These are phyloP conservation scores for Fukomys damarensis DNA, from an alignment of 2,113 vertebrate genomes.

Conservation along the genomic window DNA sequence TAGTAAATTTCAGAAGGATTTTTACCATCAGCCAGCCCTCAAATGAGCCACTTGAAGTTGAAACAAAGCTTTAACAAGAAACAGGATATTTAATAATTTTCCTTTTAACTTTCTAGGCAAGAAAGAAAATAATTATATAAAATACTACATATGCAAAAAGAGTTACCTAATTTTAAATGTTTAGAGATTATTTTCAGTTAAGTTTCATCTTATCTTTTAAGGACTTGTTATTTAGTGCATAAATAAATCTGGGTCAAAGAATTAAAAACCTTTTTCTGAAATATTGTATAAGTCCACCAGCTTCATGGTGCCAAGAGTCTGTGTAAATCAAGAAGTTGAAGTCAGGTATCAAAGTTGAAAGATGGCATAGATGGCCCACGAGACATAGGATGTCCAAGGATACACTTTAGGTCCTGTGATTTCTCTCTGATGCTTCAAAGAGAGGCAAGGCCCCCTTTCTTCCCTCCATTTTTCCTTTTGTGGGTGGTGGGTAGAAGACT, in stretches of 20 bases:
- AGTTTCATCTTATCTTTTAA: slow-evolving; percentile 29
- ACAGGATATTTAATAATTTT: slow-evolving; percentile 27
- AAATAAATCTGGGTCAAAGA: background rate
- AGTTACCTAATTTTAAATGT: slow-evolving; percentile 35
- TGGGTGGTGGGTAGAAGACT: background rate
- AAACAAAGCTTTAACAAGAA: slow-evolving; percentile 57
- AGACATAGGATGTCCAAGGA: background rate
- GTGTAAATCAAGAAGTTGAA: background rate
- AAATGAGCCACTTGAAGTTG: slow-evolving; percentile 29
- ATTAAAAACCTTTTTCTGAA: background rate
- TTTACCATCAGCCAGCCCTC: slow-evolving; percentile 1
- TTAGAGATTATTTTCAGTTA: slow-evolving; percentile 35
- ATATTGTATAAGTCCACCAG: background rate
- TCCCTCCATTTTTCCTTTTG: background rate
- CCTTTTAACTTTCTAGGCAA: slow-evolving; percentile 23
- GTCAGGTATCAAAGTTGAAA: background rate
- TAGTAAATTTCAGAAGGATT: slow-evolving; percentile 56
- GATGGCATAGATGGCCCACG: background rate
- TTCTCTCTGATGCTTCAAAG: background rate
- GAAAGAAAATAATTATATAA: slow-evolving; percentile 4
- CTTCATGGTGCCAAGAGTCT: background rate
- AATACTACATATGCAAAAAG: background rate
- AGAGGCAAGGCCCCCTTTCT: background rate
- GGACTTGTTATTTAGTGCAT: background rate
- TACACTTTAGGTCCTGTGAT: background rate